Evolutionary conservation across 2,888 invertebrate species (phyloP).

Genomic region (Himalopsyche japonica): DNA sequence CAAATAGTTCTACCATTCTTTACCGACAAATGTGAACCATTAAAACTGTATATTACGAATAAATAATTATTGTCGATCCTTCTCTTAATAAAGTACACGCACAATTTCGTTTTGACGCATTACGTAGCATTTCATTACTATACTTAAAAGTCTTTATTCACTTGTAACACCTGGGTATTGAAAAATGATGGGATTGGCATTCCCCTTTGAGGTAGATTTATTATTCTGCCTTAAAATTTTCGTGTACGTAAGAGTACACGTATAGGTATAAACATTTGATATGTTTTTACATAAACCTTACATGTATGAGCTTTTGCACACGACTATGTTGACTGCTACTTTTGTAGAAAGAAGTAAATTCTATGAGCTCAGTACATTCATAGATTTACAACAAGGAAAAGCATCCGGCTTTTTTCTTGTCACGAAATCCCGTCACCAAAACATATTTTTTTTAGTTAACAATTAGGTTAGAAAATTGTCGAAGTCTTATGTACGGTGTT

Average conservation of each 20-base stretch:
- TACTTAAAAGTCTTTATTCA: not conserved
- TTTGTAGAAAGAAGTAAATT: not conserved
- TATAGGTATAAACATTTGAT: not conserved
- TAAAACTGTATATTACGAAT: too few relatives aligned
- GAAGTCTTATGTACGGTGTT: too few relatives aligned
- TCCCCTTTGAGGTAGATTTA: slow-evolving; percentile 1
- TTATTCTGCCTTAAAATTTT: slow-evolving; percentile 1
- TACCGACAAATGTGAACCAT: not conserved
- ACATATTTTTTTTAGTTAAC: too few relatives aligned
- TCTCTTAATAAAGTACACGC: not conserved
- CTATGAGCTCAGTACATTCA: not conserved
- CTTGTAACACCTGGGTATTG: not conserved
- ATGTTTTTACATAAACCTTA: not conserved
- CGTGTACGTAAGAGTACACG: not conserved
- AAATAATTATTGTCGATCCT: not conserved
- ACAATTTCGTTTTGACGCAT: not conserved
- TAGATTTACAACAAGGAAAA: not conserved
- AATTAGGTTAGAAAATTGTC: too few relatives aligned
- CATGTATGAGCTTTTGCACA: not conserved
- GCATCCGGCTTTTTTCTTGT: too few relatives aligned
- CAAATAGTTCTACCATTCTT: not conserved
- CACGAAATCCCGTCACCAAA: too few relatives aligned
- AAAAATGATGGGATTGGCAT: not conserved
- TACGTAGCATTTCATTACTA: not conserved
- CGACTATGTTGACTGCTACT: not conserved